Percentiles rank a stretch among this genome's conserved stretches.
Evolutionary conservation across 2,888 invertebrate genomes (phyloP).

Genomic region (Pharmacophagus antenor): DNA sequence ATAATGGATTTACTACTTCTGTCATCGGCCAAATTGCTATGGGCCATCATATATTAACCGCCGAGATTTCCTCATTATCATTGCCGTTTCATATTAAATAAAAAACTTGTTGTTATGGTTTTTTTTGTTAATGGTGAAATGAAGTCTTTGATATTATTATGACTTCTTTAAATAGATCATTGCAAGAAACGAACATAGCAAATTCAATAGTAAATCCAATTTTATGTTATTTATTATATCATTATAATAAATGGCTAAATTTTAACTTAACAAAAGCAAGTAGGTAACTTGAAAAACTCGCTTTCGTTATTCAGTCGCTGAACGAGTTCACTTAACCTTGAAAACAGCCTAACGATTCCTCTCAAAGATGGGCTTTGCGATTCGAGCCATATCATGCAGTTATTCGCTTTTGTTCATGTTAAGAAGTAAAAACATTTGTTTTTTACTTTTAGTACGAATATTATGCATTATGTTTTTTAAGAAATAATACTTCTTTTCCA

Average conservation of each 20-base stretch:
- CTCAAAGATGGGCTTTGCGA: not conserved
- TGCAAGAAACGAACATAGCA: not conserved
- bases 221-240: not conserved
- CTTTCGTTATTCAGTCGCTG: constrained; percentile 8
- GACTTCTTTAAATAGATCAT: not conserved
- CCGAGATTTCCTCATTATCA: no score
- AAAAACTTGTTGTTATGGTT: no score
- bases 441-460: not conserved
- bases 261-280: not conserved
- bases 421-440: not conserved
- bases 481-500: no score
- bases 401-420: not conserved
- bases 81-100: no score
- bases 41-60: no score
- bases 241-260: not conserved
- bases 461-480: no score
- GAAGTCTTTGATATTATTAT: no score
- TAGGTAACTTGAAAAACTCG: not conserved
- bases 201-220: not conserved
- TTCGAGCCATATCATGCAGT: not conserved
- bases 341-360: constrained; percentile 10
- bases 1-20: no score
- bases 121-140: no score
- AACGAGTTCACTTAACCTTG: constrained; percentile 28
- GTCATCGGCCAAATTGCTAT: no score